These are phyloP conservation scores for Saturnia japonica DNA, from an alignment of 2,888 invertebrate genomes.

Conservation along the genomic window DNA sequence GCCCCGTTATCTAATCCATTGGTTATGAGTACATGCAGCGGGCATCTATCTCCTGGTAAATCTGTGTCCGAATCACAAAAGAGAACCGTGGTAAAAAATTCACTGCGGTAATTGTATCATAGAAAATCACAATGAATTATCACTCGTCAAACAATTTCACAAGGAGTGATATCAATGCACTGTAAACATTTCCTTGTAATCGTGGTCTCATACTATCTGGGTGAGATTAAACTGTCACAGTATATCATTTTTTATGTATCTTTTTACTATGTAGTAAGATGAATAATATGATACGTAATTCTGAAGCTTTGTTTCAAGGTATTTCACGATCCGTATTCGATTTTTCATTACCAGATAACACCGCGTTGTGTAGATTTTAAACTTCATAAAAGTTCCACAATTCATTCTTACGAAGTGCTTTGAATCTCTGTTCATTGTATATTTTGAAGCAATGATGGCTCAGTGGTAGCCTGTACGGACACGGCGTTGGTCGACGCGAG, in stretches of 20 bases:
- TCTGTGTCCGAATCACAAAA: not conserved
- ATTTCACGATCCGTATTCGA: not conserved
- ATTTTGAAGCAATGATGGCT: not conserved
- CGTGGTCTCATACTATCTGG: not conserved
- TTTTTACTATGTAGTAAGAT: not conserved
- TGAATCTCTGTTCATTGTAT: not conserved
- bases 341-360: not conserved
- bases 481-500: no score
- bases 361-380: not conserved
- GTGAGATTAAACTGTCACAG: not conserved
- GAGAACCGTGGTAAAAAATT: not conserved
- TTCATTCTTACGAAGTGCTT: not conserved
- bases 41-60: no score
- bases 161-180: constrained; percentile 16
- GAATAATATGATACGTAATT: not conserved
- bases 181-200: constrained; percentile 14
- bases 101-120: not conserved
- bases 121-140: constrained; percentile 3
- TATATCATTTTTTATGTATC: not conserved
- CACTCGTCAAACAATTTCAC: constrained; percentile 10
- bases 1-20: no score
- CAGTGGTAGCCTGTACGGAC: no score
- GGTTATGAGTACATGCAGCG: no score
- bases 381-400: not conserved
- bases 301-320: not conserved